phyloP scores from a whole-genome alignment of 2,797 vertebrate genomes.

The Dicrostonyx torquatus region DNA sequence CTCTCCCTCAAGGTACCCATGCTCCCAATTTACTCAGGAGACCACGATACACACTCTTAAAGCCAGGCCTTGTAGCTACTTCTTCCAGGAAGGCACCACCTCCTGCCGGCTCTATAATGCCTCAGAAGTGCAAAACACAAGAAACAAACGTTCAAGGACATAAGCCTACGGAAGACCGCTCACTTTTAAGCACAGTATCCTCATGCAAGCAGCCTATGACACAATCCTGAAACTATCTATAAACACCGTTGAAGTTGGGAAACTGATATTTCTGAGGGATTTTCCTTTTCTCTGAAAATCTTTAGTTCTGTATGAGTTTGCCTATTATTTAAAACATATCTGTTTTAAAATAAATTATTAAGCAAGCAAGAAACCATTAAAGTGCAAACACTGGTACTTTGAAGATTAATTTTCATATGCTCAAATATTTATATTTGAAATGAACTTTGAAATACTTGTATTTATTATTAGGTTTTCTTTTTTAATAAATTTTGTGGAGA shows the following conservation, averaged over 20 bases:
- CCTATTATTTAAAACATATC: neutral
- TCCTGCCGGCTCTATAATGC: too few species aligned
- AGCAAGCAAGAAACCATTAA: neutral
- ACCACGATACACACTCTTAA: neutral
- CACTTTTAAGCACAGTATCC: neutral
- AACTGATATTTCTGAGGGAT: neutral
- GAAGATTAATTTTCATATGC: constrained; percentile 5
- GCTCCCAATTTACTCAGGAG: too few species aligned
- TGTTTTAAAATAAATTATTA: neutral
- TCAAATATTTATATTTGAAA: neutral
- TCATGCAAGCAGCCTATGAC: neutral
- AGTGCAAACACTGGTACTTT: neutral
- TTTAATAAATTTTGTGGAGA: neutral
- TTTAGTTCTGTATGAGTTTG: neutral
- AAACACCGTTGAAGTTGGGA: neutral
- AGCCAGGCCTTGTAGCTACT: neutral
- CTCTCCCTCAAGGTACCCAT: too few species aligned
- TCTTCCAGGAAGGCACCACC: neutral
- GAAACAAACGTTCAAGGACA: neutral
- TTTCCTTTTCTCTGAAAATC: neutral
- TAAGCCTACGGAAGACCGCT: too few species aligned
- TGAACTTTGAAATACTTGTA: constrained; percentile 23
- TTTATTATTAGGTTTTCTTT: constrained; percentile 24
- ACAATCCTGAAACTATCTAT: neutral
- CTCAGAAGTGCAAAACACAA: neutral